Evolutionary conservation across 1,140 invertebrate genomes (phyloP).

Genomic region (Magallana ariakensis): DNA sequence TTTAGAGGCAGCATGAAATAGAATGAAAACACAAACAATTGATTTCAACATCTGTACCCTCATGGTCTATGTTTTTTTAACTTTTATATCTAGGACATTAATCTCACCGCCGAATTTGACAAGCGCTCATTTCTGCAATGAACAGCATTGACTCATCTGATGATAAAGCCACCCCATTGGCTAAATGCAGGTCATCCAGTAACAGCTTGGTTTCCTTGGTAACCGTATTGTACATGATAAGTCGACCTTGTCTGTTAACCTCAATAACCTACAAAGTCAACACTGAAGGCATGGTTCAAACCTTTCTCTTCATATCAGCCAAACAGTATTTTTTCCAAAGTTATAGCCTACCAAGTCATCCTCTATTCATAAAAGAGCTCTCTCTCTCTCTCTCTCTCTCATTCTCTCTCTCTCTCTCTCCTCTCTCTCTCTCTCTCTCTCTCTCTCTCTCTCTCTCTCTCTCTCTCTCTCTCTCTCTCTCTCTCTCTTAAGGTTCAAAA

Average conservation of each 20-base stretch:
- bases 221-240: slow-evolving; percentile 85
- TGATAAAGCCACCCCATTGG: slow-evolving; percentile 90
- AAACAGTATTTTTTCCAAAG: too few relatives aligned
- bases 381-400: background rate
- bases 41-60: too few relatives aligned
- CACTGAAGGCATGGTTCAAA: too few relatives aligned
- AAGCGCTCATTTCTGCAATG: slow-evolving; percentile 84
- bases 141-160: slow-evolving; percentile 88
- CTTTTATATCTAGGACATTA: too few relatives aligned
- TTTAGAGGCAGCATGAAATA: background rate
- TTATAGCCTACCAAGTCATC: too few relatives aligned
- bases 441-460: too few relatives aligned
- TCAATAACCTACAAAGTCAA: slow-evolving; percentile 66
- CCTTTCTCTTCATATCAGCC: too few relatives aligned
- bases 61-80: too few relatives aligned
- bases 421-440: slow-evolving; percentile 71
- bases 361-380: too few relatives aligned
- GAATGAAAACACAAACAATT: background rate
- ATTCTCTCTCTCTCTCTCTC: background rate
- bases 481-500: too few relatives aligned
- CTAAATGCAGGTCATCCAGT: slow-evolving; percentile 86
- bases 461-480: too few relatives aligned
- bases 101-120: slow-evolving; percentile 80
- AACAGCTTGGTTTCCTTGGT: slow-evolving; percentile 85
- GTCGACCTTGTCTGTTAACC: slow-evolving; percentile 81